Conservation (phyloP, 2,113 vertebrate species). For the Tachysurus fulvidraco region DNA sequence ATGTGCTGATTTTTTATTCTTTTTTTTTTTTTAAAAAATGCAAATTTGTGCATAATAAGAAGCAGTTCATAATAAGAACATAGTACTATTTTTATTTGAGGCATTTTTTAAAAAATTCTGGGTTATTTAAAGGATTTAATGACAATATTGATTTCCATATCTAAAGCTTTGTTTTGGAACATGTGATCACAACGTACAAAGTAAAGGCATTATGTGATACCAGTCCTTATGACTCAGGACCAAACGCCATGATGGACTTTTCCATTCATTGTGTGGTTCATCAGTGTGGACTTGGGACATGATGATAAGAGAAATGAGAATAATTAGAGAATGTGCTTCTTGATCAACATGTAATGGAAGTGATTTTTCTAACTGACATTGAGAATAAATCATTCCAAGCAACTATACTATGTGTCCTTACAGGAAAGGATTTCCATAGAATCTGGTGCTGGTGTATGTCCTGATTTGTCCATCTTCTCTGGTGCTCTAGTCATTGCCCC, state of each 20-base stretch:
- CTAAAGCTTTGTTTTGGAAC: not conserved
- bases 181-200: not conserved
- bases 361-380: not conserved
- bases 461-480: not conserved
- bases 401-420: not conserved
- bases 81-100: constrained; percentile 46
- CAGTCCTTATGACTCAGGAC: not conserved
- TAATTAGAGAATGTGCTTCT: not conserved
- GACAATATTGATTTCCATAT: constrained; percentile 31
- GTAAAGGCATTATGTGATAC: not conserved
- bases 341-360: not conserved
- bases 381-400: not conserved
- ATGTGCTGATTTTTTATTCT: constrained; percentile 25
- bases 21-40: not conserved
- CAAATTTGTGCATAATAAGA: constrained; percentile 27
- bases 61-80: constrained; percentile 1
- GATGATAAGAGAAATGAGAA: not conserved
- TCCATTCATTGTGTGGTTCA: not conserved
- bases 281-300: not conserved
- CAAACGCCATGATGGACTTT: not conserved
- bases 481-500: constrained; percentile 5
- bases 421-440: constrained; percentile 13
- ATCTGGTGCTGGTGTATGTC: constrained; percentile 3
- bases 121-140: constrained; percentile 12
- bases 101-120: constrained; percentile 3